These are phyloP conservation scores for Macrophya annulata DNA, from an alignment of 2,888 invertebrate genomes.

Conservation along the genomic window DNA sequence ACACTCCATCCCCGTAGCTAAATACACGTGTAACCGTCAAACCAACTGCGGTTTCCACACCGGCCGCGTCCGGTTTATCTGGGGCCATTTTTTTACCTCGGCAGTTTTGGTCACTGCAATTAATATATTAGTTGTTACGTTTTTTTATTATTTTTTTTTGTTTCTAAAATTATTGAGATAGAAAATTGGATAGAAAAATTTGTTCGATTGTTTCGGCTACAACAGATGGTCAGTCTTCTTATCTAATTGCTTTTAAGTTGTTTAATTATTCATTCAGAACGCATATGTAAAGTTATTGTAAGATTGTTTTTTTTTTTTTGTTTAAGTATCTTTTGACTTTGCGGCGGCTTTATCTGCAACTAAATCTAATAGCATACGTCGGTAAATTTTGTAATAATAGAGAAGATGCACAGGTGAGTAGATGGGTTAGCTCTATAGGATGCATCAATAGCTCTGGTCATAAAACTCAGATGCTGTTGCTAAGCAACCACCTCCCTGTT, in stretches of 20 bases:
- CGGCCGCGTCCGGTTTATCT: slow-evolving; percentile 75
- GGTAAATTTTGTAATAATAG: not conserved
- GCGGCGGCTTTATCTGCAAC: not conserved
- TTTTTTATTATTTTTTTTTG: not conserved
- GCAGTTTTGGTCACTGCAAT: slow-evolving; percentile 66
- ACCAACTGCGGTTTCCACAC: slow-evolving; percentile 69
- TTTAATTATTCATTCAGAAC: not conserved
- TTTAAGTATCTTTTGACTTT: not conserved
- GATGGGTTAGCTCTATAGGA: slow-evolving; percentile 27
- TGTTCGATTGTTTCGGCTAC: not conserved
- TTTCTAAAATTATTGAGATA: not conserved
- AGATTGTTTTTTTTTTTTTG: too few relatives aligned
- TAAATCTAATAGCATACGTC: not conserved
- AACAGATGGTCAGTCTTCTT: not conserved
- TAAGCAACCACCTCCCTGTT: slow-evolving; percentile 72
- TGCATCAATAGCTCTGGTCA: slow-evolving; percentile 61
- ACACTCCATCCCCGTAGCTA: slow-evolving; percentile 68
- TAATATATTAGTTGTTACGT: not conserved
- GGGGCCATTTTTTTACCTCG: slow-evolving; percentile 72
- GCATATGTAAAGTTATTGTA: not conserved
- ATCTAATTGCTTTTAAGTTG: not conserved
- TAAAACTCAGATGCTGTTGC: slow-evolving; percentile 73
- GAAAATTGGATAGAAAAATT: not conserved
- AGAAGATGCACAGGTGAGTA: slow-evolving; percentile 21
- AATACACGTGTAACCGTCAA: slow-evolving; percentile 70